Conservation (phyloP, 64 coral and sea anemone species). For the Dendrophyllia cribrosa region DNA sequence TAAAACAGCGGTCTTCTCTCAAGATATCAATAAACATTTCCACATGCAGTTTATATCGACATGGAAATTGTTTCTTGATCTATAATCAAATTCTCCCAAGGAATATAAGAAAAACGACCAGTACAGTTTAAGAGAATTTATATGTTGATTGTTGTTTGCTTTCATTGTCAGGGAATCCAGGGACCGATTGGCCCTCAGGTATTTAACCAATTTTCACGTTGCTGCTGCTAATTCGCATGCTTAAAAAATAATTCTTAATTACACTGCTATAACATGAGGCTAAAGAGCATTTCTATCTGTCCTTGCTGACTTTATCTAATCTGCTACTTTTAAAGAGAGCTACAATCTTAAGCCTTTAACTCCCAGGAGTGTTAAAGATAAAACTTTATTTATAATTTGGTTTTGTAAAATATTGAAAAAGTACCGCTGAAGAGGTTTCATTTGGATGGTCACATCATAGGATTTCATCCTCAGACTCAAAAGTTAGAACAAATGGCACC, state of each 20-base stretch:
- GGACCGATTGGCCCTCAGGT: slow-evolving; percentile 77
- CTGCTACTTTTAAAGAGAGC: neutral
- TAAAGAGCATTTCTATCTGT: neutral
- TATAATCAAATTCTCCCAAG: neutral
- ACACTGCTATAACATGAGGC: neutral
- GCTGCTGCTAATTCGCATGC: neutral
- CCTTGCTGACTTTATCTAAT: neutral
- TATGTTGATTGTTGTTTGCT: neutral
- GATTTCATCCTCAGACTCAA: too few relatives aligned
- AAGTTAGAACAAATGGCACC: too few relatives aligned
- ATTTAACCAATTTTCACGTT: neutral
- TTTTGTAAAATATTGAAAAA: too few relatives aligned
- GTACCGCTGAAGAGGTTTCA: too few relatives aligned
- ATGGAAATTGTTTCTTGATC: neutral
- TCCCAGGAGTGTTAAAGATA: too few relatives aligned
- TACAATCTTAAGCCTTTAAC: neutral
- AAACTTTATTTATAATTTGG: too few relatives aligned
- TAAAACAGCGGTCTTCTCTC: too few relatives aligned
- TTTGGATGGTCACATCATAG: too few relatives aligned
- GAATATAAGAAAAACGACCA: too few relatives aligned
- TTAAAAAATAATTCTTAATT: neutral
- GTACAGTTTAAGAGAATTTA: neutral
- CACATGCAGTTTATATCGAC: too few relatives aligned
- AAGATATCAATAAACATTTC: too few relatives aligned
- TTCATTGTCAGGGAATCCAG: slow-evolving; percentile 47